These are phyloP conservation scores for Semibalanus balanoides DNA, from an alignment of 1,140 invertebrate genomes.

Conservation along the genomic window DNA sequence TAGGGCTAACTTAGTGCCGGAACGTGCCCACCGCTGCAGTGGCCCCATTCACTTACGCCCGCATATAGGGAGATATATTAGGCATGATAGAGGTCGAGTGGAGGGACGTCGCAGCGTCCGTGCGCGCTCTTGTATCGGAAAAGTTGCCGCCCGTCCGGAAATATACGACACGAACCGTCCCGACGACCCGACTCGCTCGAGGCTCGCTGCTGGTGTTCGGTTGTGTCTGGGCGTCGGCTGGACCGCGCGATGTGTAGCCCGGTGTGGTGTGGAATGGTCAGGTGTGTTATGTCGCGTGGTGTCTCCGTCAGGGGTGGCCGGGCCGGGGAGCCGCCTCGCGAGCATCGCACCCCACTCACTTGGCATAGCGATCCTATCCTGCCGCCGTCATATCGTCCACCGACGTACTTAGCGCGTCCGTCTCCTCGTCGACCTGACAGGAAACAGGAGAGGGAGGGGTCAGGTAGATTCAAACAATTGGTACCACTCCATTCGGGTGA, in stretches of 20 bases:
- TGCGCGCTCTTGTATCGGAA: not conserved
- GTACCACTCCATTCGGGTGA: no score
- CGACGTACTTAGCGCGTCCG: not conserved
- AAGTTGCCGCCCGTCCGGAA: not conserved
- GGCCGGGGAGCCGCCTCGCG: not conserved
- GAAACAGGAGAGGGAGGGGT: not conserved
- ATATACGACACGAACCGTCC: not conserved
- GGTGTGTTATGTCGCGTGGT: no score
- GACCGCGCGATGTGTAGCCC: no score
- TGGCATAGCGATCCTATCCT: slow-evolving; percentile 89
- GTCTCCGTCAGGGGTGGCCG: not conserved
- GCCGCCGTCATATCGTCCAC: slow-evolving; percentile 86
- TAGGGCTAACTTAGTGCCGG: slow-evolving; percentile 2
- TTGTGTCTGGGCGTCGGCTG: no score
- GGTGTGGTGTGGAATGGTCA: no score
- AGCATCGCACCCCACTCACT: slow-evolving; percentile 36
- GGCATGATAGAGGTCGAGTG: not conserved
- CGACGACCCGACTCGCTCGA: no score
- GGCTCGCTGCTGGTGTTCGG: no score
- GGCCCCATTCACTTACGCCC: slow-evolving; percentile 4
- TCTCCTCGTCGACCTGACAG: not conserved
- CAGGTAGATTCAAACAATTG: no score
- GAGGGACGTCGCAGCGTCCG: not conserved
- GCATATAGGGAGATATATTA: slow-evolving; percentile 7
- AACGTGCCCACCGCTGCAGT: slow-evolving; percentile 4